phyloP scores from a whole-genome alignment of 1,140 invertebrate genomes.

The Drosophila miranda region DNA sequence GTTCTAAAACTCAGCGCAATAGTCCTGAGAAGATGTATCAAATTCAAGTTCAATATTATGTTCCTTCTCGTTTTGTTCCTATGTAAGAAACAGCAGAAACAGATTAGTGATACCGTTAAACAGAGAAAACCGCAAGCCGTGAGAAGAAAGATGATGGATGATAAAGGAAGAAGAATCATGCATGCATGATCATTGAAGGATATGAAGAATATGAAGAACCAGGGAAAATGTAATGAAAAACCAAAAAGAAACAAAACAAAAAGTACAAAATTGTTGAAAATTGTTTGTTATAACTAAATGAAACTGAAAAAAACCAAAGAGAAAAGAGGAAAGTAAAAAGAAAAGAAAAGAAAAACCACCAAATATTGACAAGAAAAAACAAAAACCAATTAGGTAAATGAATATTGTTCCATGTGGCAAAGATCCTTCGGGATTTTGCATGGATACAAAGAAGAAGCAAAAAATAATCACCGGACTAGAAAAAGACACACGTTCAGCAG shows the following conservation, averaged over 20 bases:
- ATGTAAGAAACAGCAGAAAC: constrained; percentile 62
- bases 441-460: constrained; percentile 7
- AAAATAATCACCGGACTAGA: constrained; percentile 32
- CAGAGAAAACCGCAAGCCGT: constrained; percentile 38
- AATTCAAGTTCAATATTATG: constrained; percentile 77
- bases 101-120: constrained; percentile 77
- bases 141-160: neutral
- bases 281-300: constrained; percentile 68
- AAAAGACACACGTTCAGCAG: constrained; percentile 47
- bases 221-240: constrained; percentile 26
- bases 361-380: constrained; percentile 6
- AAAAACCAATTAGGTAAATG: constrained; percentile 11
- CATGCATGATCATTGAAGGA: too few relatives aligned
- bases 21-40: constrained; percentile 58
- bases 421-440: constrained; percentile 11
- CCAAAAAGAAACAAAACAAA: constrained; percentile 51
- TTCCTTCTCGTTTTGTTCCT: constrained; percentile 78
- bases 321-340: constrained; percentile 1
- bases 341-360: constrained; percentile 16
- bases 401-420: constrained; percentile 16
- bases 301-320: constrained; percentile 35
- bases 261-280: constrained; percentile 74
- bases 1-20: constrained; percentile 37
- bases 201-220: constrained; percentile 9
- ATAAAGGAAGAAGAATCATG: too few relatives aligned